Conservation (phyloP, 2,888 invertebrate species). For the Sturmia bella region DNA sequence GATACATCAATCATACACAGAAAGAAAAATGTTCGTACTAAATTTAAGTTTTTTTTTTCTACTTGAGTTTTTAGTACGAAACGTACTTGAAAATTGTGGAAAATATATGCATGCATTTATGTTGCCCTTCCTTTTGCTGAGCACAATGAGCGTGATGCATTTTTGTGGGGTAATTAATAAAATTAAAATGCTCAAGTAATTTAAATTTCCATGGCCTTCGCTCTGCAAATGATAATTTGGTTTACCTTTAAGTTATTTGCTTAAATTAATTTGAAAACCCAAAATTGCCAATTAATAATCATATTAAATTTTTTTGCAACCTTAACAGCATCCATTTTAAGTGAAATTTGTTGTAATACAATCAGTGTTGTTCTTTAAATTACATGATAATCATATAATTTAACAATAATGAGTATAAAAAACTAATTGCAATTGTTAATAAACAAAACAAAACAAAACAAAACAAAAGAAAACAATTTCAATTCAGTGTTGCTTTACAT, state of each 20-base stretch:
- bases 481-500: conserved; percentile 31
- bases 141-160: too few relatives aligned
- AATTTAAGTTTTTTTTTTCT: too few relatives aligned
- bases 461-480: conserved; percentile 34
- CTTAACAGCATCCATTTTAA: conserved; percentile 16
- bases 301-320: conserved; percentile 11
- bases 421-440: conserved; percentile 30
- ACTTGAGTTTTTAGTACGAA: too few relatives aligned
- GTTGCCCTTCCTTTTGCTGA: too few relatives aligned
- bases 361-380: conserved; percentile 21
- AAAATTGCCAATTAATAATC: conserved; percentile 23
- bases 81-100: too few relatives aligned
- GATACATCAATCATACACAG: too few relatives aligned
- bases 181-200: too few relatives aligned
- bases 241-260: background rate
- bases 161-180: too few relatives aligned
- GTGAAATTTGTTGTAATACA: background rate
- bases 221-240: too few relatives aligned
- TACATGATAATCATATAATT: conserved; percentile 33
- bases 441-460: conserved; percentile 13
- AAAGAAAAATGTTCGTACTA: too few relatives aligned
- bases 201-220: too few relatives aligned
- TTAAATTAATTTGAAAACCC: conserved; percentile 21
- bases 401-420: conserved; percentile 9
- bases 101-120: too few relatives aligned